Percentiles rank a stretch among this genome's conserved stretches.
Conservation (phyloP, 2,888 invertebrate genomes). For the Lithophane socia region DNA sequence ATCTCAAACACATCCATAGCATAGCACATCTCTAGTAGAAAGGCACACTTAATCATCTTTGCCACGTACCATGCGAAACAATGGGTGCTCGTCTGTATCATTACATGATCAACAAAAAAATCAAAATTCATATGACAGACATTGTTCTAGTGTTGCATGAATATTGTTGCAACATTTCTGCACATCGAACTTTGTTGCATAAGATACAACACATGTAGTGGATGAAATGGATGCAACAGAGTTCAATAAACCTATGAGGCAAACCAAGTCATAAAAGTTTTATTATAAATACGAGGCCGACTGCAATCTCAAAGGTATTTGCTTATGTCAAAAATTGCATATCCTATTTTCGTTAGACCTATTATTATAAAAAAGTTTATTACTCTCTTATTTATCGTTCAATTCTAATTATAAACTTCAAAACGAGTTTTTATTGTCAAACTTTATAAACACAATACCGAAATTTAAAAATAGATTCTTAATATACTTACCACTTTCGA, state of each 20-base stretch:
- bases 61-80: not conserved
- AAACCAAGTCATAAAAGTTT: constrained; percentile 31
- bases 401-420: too few species aligned
- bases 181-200: not conserved
- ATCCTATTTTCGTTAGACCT: not conserved
- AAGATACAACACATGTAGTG: not conserved
- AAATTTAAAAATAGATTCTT: too few species aligned
- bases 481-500: too few species aligned
- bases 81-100: not conserved
- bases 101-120: not conserved
- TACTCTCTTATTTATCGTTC: too few species aligned
- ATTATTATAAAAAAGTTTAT: not conserved
- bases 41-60: too few species aligned
- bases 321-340: not conserved
- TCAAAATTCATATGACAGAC: not conserved
- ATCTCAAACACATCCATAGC: too few species aligned
- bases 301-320: constrained; percentile 3
- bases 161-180: not conserved
- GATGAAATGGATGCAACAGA: constrained; percentile 14
- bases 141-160: constrained; percentile 1
- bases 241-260: constrained; percentile 33
- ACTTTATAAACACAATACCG: too few species aligned
- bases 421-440: too few species aligned
- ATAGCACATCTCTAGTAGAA: too few species aligned
- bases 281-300: constrained; percentile 4